phyloP scores from a whole-genome alignment of 2,888 invertebrate species.

The Leptinotarsa juncta region DNA sequence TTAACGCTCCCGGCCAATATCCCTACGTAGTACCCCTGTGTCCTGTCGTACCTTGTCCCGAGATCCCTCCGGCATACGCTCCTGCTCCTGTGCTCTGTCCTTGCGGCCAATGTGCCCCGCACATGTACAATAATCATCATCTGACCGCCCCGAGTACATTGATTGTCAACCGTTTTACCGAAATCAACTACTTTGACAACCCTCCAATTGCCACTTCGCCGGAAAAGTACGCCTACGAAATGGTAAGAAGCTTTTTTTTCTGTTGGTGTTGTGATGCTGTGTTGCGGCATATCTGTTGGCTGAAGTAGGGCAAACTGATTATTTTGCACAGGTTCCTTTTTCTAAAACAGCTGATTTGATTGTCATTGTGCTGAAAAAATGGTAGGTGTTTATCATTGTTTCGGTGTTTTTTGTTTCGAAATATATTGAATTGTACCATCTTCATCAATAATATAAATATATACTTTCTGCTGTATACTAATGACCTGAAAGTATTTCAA shows the following conservation, averaged over 20 bases:
- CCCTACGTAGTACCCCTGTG: constrained; percentile 67
- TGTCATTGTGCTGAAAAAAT: no score
- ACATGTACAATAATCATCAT: constrained; percentile 62
- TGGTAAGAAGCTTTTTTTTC: constrained; percentile 57
- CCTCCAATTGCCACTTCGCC: constrained; percentile 54
- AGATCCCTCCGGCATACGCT: constrained; percentile 63
- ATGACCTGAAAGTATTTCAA: no score
- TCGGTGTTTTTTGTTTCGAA: no score
- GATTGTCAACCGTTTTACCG: constrained; percentile 66
- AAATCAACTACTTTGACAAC: constrained; percentile 67
- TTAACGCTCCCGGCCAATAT: constrained; percentile 66
- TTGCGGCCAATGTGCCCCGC: constrained; percentile 72
- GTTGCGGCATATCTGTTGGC: background rate
- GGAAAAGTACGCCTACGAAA: constrained; percentile 64
- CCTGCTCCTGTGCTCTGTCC: constrained; percentile 67
- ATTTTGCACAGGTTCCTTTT: background rate
- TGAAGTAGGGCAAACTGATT: background rate
- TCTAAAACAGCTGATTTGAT: no score
- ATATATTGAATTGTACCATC: no score
- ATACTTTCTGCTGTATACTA: no score
- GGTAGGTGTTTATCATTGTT: no score
- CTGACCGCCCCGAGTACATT: constrained; percentile 61
- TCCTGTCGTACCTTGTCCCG: constrained; percentile 61
- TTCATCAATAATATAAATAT: no score
- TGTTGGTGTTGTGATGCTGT: constrained; percentile 38